Evolutionary conservation across 2,113 vertebrate genomes (phyloP), one percentile per base, ranked within the genome.

Genomic region (Scolopax mira): DNA sequence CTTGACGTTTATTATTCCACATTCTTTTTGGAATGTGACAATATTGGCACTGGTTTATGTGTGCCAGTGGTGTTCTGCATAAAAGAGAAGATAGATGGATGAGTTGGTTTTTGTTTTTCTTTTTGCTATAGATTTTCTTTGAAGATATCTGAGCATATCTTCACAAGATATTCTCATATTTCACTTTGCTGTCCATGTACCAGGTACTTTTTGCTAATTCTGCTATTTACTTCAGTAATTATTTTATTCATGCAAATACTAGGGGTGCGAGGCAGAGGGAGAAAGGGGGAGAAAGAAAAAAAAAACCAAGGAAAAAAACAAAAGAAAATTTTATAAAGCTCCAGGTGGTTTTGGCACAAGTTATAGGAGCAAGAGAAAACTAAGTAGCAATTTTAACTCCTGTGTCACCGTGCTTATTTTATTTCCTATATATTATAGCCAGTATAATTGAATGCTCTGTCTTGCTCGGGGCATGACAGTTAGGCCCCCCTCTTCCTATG

Each of bases 241-340:
- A 37, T 39, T 85, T 65, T 62, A 72, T 49, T 61, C 10, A 35
- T 39, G 10, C 2, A 55, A 78, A 55, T 42, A 14, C 10, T 0
- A 3, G 4, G 10, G 23, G 5, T 5, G 7, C 2, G 10, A 13
- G 7, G 51, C 15, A 30, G 15, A 16, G 51, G 11, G 22, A 7
- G 6, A 6, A 37, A 11, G 13, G 13, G 9, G 12, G 33, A 15
- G 22, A 35, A 60, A 9, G 4, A 18, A 41, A 41, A 24, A 48
- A 5, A 24, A 31, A 46, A 9, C 7, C 13, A 30, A 52, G 27
- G 14, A n/a, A 7, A 9, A 9, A 18, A 27, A 25, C 9, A 25
- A 21, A 7, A 39, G 10, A 11, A 22, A 61, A 3, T 7, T 70
- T 78, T 83, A 7, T 13, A 82, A 35, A 86, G 9, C 8, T 79